Base-by-base conservation (phyloP, 2,888 invertebrate genomes). In the Candidula unifasciata region DNA sequence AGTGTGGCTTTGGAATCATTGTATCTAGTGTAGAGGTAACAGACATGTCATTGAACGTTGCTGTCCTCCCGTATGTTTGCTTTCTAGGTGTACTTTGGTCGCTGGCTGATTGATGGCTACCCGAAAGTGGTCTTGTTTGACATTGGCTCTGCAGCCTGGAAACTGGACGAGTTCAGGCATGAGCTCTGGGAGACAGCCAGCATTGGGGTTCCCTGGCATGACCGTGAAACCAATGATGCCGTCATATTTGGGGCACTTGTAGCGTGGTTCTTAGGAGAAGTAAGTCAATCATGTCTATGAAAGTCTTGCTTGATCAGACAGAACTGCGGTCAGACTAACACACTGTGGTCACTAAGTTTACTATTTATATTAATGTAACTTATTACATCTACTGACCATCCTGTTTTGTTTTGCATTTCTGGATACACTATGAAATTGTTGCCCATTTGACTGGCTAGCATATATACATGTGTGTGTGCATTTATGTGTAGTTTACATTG, bases 61-160 rank as follows among this genome's bases (percentile, higher is more conserved):
- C 44, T 44, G 1, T 44, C 13, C 6, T 44, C 13, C n/a, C 54
- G n/a, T 69, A 18, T 10, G 2, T 79, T 68, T 60, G 82, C 82
- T n/a, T 84, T 89, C 6, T 87, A 97, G 96, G 95, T 98, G 18
- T 96, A 97, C 92, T 98, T 97, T 57, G 99, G 99, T n/a, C 96
- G 98, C 3, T 99, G 99, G 99, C 94, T 99, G 78, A 99, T 99
- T 2, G 99, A 99, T 92, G 99, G 99, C n/a, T 99, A 98, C 95
- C 99, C 99, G 0, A 98, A 98, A 94, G 96, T 99, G 69, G 96
- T 99, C 82, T 95, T 99, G 5, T 99, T 99, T 95, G 99, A 99
- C 94, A 97, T 99, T 92, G 97, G 98, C 30, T 97, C 98, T 0
- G 98, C 97, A 0, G 97, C 98, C 0, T 98, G 98, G 97, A 98